A percentile compares a stretch with the other conserved stretches of the same genome.
phyloP scores from a whole-genome alignment of 2,888 invertebrate genomes.

The Vannuccia rotundouncinata region DNA sequence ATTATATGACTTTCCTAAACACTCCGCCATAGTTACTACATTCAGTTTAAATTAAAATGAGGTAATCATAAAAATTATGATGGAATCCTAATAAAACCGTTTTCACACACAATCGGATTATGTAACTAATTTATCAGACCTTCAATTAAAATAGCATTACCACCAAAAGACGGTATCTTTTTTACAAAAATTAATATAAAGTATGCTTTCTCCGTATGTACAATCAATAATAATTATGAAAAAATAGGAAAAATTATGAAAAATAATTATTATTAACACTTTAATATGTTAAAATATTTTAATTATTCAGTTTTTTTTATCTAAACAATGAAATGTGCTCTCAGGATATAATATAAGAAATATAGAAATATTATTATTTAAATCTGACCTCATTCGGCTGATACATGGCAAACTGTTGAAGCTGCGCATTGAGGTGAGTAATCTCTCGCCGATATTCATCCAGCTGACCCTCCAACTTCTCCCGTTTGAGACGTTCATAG shows the following conservation, averaged over 20 bases:
- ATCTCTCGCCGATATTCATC: slow-evolving; percentile 54
- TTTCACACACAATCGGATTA: too few relatives aligned
- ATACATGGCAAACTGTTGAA: slow-evolving; percentile 42
- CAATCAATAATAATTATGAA: background rate
- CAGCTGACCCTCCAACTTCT: slow-evolving; percentile 54
- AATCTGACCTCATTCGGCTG: background rate
- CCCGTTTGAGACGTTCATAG: slow-evolving; percentile 52
- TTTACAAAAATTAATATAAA: too few relatives aligned
- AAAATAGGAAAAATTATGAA: background rate
- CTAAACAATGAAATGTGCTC: background rate
- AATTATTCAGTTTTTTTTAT: background rate
- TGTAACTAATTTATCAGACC: too few relatives aligned
- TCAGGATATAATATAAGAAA: background rate
- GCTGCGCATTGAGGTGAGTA: slow-evolving; percentile 47
- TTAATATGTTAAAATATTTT: background rate
- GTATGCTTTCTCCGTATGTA: too few relatives aligned
- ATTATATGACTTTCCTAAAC: too few relatives aligned
- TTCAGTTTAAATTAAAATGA: too few relatives aligned
- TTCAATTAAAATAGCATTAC: too few relatives aligned
- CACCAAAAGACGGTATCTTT: too few relatives aligned
- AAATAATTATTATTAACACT: background rate
- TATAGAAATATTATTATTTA: background rate
- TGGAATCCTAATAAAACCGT: too few relatives aligned
- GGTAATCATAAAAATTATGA: too few relatives aligned
- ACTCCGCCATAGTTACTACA: too few relatives aligned